Evolutionary conservation across 2,797 vertebrate genomes (phyloP).

Genomic region (Remorina albescens): DNA sequence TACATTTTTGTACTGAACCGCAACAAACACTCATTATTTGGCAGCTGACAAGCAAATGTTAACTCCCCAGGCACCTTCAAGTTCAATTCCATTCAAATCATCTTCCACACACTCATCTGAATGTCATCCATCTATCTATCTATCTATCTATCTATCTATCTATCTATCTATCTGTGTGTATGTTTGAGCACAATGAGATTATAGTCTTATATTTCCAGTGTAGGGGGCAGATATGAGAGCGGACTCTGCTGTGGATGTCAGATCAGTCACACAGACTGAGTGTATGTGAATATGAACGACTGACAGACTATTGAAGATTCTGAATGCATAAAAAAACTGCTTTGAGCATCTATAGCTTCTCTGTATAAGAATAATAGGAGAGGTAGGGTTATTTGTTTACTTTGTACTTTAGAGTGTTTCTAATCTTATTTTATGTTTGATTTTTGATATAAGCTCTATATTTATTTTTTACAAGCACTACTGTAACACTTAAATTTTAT

Average conservation of each 20-base stretch:
- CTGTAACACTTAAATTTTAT: constrained; percentile 31
- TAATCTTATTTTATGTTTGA: constrained; percentile 51
- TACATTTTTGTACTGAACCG: no score
- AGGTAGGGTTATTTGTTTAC: neutral
- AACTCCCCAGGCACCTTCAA: neutral
- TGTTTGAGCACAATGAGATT: constrained; percentile 48
- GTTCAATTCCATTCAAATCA: neutral
- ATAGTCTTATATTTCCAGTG: constrained; percentile 1
- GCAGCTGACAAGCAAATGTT: neutral
- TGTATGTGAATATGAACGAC: constrained; percentile 32
- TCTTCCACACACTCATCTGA: neutral
- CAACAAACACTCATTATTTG: neutral
- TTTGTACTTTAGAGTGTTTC: constrained; percentile 30
- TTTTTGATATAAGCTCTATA: constrained; percentile 58
- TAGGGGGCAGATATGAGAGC: constrained; percentile 5
- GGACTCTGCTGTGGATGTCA: constrained; percentile 32
- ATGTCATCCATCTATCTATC: constrained; percentile 38
- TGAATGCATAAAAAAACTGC: constrained; percentile 53
- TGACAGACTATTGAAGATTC: constrained; percentile 38
- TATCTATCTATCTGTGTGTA: constrained; percentile 18
- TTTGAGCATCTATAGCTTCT: constrained; percentile 17
- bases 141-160: constrained; percentile 32
- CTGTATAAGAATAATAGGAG: constrained; percentile 33
- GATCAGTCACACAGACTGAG: constrained; percentile 30
- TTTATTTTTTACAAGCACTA: constrained; percentile 64